phyloP scores from a whole-genome alignment of 1,140 invertebrate genomes.

The Doryteuthis pealeii region DNA sequence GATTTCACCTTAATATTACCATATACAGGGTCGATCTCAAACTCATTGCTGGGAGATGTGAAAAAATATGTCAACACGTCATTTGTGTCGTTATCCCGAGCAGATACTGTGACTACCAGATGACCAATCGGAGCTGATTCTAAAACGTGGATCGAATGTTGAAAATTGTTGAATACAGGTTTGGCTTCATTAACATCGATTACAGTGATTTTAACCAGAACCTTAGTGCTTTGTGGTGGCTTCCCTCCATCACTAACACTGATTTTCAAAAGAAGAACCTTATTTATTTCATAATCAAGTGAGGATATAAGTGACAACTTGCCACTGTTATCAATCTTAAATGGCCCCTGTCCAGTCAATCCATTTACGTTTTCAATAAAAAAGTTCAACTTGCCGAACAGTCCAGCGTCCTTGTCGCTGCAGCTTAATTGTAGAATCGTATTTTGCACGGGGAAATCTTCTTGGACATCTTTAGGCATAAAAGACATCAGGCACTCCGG shows the following conservation, averaged over 20 bases:
- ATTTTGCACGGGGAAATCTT: neutral
- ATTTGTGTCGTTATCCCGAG: neutral
- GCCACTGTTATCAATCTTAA: neutral
- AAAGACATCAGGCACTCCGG: constrained; percentile 23
- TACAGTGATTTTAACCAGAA: neutral
- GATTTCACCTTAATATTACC: neutral
- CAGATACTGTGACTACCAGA: neutral
- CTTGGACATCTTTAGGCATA: neutral
- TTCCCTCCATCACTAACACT: neutral
- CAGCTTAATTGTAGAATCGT: neutral
- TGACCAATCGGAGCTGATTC: neutral
- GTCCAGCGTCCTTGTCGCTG: neutral
- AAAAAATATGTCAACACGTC: neutral
- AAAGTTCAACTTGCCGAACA: neutral
- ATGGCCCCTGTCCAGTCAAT: neutral
- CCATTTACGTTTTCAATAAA: neutral
- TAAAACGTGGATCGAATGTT: neutral
- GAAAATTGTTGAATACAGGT: neutral
- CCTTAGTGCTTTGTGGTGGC: neutral
- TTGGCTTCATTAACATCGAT: neutral
- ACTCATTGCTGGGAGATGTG: neutral
- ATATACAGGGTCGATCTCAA: neutral
- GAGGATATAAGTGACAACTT: neutral
- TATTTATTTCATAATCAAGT: neutral
- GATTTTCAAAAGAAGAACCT: neutral